phyloP scores from a whole-genome alignment of 2,797 vertebrate genomes.

The Chromobotia macracanthus region DNA sequence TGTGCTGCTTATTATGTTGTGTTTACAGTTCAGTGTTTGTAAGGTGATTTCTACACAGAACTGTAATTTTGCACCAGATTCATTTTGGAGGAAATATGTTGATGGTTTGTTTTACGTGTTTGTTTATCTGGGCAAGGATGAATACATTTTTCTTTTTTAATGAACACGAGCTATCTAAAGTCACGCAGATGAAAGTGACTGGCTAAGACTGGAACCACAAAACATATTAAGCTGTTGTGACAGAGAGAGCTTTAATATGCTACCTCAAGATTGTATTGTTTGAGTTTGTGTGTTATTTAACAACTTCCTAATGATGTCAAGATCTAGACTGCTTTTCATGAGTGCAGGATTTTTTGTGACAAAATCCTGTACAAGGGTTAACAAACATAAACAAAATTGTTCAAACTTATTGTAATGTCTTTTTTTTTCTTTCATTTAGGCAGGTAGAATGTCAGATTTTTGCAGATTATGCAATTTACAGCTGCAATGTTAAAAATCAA shows the following conservation, averaged over 20 bases:
- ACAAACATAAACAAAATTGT: background rate
- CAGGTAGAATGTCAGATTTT: background rate
- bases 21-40: slow-evolving; percentile 27
- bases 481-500: background rate
- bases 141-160: background rate
- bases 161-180: background rate
- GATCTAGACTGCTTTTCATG: background rate
- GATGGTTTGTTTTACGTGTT: slow-evolving; percentile 44
- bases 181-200: background rate
- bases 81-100: slow-evolving; percentile 19
- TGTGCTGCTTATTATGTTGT: slow-evolving; percentile 19
- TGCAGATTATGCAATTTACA: background rate
- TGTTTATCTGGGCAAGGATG: slow-evolving; percentile 38
- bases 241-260: background rate
- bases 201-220: background rate
- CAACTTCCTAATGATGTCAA: background rate
- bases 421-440: background rate
- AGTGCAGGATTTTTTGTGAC: background rate
- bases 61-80: slow-evolving; percentile 26
- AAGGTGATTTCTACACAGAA: slow-evolving; percentile 20
- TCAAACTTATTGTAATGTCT: background rate
- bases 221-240: background rate
- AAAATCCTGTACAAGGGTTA: background rate
- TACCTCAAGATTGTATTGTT: background rate
- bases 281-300: background rate